Conservation (phyloP, 2,113 vertebrate species). For the Saccopteryx leptura region DNA sequence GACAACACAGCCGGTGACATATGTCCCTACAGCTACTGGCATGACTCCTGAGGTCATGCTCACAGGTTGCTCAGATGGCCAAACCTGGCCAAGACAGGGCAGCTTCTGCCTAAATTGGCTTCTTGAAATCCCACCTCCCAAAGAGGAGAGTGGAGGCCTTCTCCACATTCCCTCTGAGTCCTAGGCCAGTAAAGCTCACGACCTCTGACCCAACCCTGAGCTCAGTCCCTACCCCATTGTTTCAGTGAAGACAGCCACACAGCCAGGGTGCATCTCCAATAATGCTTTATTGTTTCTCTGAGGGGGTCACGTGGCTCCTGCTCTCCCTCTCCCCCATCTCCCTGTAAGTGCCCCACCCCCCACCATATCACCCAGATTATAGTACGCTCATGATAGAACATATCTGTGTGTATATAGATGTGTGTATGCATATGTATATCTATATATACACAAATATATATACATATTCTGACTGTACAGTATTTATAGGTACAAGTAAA, state of each 20-base stretch:
- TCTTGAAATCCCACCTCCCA: neutral
- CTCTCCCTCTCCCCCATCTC: neutral
- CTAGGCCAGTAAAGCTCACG: neutral
- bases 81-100: neutral
- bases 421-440: neutral
- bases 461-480: slow-evolving; percentile 75
- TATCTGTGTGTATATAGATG: neutral
- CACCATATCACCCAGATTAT: neutral
- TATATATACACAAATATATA: slow-evolving; percentile 54
- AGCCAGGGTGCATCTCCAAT: neutral
- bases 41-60: neutral
- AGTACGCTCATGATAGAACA: slow-evolving; percentile 20
- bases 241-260: slow-evolving; percentile 39
- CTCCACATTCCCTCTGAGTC: neutral
- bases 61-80: neutral
- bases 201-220: neutral
- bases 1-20: neutral
- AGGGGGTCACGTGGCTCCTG: neutral
- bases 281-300: slow-evolving; percentile 76
- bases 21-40: neutral
- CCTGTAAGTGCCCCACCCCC: neutral
- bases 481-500: slow-evolving; percentile 77
- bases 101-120: neutral
- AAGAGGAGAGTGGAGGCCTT: neutral
- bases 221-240: neutral